These are phyloP conservation scores for Strix aluco DNA, from an alignment of 2,113 vertebrate genomes.

Conservation along the genomic window DNA sequence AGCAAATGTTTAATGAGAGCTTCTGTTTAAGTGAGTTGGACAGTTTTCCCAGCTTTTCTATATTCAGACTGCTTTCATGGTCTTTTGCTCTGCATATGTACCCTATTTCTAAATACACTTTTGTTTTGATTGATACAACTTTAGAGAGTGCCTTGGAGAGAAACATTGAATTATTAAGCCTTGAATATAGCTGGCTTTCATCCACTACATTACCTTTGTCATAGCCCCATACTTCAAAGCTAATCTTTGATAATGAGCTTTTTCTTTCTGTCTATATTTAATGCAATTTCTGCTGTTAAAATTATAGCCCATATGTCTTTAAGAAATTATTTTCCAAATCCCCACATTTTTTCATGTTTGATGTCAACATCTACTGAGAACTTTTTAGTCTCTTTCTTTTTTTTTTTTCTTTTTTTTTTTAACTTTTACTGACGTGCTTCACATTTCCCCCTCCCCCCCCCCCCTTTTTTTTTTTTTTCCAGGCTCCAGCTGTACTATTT, in stretches of 20 bases:
- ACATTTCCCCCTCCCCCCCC: accelerated
- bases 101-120: slow-evolving; percentile 23
- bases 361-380: slow-evolving; percentile 43
- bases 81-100: slow-evolving; percentile 18
- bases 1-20: not conserved
- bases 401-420: not conserved
- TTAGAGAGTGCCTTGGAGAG: slow-evolving; percentile 40
- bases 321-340: slow-evolving; percentile 58
- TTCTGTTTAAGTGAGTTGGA: not conserved
- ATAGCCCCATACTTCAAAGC: slow-evolving; percentile 48
- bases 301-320: slow-evolving; percentile 12
- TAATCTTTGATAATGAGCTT: slow-evolving; percentile 51
- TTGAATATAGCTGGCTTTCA: slow-evolving; percentile 51
- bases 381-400: not conserved
- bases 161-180: slow-evolving; percentile 53
- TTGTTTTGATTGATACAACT: slow-evolving; percentile 55
- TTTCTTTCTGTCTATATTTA: slow-evolving; percentile 4
- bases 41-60: not conserved
- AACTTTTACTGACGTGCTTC: not conserved
- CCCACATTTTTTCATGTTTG: slow-evolving; percentile 21
- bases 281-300: slow-evolving; percentile 45
- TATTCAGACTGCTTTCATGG: not conserved
- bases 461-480: accelerated
- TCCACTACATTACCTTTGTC: slow-evolving; percentile 51
- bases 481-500: not conserved